Evolutionary conservation across 2,888 invertebrate genomes (phyloP).

Genomic region (Cataglyphis cursor): DNA sequence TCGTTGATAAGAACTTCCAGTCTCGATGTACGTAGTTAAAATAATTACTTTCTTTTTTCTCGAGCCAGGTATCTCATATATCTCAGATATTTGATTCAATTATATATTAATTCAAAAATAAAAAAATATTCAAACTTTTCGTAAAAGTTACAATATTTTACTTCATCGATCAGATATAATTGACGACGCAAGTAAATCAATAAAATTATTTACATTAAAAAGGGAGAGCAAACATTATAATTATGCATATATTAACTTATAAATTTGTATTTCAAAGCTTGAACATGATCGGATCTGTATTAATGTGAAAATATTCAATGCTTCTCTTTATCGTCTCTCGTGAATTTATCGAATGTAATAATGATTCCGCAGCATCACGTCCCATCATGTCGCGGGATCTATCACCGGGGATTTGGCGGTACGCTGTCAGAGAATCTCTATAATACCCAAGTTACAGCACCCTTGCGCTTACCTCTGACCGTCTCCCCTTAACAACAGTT

Average conservation of each 20-base stretch:
- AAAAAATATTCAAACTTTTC: not conserved
- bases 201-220: not conserved
- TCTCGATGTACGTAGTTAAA: conserved; percentile 28
- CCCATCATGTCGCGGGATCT: conserved; percentile 77
- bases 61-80: not conserved
- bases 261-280: conserved; percentile 2
- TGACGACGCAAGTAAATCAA: not conserved
- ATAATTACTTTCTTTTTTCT: not conserved
- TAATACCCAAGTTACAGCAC: conserved; percentile 77
- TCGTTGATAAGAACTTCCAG: conserved; percentile 41
- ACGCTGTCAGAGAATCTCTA: conserved; percentile 77
- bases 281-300: not conserved
- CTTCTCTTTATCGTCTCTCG: conserved; percentile 12
- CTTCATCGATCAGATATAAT: not conserved
- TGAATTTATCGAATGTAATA: conserved; percentile 72
- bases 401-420: conserved; percentile 79
- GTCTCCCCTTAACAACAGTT: conserved; percentile 77
- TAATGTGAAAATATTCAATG: not conserved
- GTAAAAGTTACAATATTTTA: not conserved
- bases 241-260: not conserved
- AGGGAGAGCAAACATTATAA: not conserved
- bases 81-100: conserved; percentile 7
- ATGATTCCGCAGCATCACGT: conserved; percentile 65
- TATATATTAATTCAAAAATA: not conserved
- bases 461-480: conserved; percentile 67